These are phyloP conservation scores for Teleiodes luculella DNA, from an alignment of 2,888 invertebrate genomes.

Conservation along the genomic window DNA sequence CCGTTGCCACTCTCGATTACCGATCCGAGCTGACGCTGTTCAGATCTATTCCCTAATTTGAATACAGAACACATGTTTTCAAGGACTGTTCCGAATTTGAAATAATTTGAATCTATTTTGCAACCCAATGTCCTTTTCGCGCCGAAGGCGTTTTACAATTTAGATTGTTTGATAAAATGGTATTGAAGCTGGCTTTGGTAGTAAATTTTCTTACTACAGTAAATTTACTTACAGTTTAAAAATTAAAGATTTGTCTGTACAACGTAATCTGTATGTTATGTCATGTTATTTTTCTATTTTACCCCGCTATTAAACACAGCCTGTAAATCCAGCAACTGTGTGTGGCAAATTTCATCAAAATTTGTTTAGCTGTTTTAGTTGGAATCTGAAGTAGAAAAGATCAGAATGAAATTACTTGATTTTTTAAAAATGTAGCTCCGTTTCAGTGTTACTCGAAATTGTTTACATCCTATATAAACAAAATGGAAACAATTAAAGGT, in stretches of 20 bases:
- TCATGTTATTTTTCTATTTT: too few relatives aligned
- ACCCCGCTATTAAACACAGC: too few relatives aligned
- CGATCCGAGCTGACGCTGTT: slow-evolving; percentile 44
- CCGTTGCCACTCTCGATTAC: slow-evolving; percentile 51
- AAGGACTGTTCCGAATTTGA: slow-evolving; percentile 28
- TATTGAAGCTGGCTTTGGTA: not conserved
- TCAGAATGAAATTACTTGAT: too few relatives aligned
- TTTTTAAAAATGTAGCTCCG: not conserved
- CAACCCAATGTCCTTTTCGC: slow-evolving; percentile 9
- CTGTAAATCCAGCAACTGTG: too few relatives aligned
- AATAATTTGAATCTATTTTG: slow-evolving; percentile 8
- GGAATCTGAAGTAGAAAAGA: too few relatives aligned
- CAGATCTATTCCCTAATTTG: slow-evolving; percentile 46
- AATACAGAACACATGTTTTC: slow-evolving; percentile 46
- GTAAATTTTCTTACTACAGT: too few relatives aligned
- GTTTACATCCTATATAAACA: not conserved
- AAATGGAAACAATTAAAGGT: not conserved
- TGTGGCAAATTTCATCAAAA: too few relatives aligned
- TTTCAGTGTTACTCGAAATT: too few relatives aligned
- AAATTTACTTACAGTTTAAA: too few relatives aligned
- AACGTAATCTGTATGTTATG: too few relatives aligned
- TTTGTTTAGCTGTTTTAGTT: too few relatives aligned
- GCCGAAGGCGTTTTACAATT: not conserved
- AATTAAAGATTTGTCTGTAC: too few relatives aligned
- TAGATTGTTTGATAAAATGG: not conserved